Base-by-base conservation (phyloP, 1,140 invertebrate species). In the Atta texana region DNA sequence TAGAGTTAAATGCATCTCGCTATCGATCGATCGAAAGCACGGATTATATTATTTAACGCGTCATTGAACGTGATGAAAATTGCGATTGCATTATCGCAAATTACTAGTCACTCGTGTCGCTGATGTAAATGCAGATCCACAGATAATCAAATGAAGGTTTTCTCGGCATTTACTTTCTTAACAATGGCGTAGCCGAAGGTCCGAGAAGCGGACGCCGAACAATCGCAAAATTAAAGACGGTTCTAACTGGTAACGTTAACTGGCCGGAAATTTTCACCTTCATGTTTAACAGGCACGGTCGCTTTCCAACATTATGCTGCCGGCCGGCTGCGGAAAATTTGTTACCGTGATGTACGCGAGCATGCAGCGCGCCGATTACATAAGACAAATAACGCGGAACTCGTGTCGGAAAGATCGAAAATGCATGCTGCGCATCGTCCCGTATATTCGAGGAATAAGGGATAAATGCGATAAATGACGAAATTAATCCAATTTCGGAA, bases 381-480 rank as follows among this genome's bases (percentile, higher is more conserved):
- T 84, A 84, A 84, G 39, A 34, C 80, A 28, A 84, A 61, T 75
- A 75, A 84, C 55, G 55, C 80, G 80, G 80, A 84, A 84, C 80
- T 63, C 53, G 49, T 39, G 76, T 49, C 21, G 63, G 49, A 71
- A 81, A 71, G 53, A 34, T 81, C 53, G 69, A 61, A 75, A 75
- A 84, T 61, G 24, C 55, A 49, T 7, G 7, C 12, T 51, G 24
- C 18, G 18, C 28, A 34, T 44, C n/a, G 64, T 72, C 69, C 14
- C 24, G 51, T 28, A 49, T 16, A 2, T 44, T 71, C 16, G 63
- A 55, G 18, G 14, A 34, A 53, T 7, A 14, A 4, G 14, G 31
- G 16, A 18, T 3, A 3, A 8, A 39, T 7, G 3, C 6, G 34
- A 34, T 21, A 21, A 4, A 6, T 6, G 55, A n/a, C n/a, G 6